phyloP scores from a whole-genome alignment of 30 jellyfish, hydroid and myxozoan genomes.

The Morbakka virulenta region DNA sequence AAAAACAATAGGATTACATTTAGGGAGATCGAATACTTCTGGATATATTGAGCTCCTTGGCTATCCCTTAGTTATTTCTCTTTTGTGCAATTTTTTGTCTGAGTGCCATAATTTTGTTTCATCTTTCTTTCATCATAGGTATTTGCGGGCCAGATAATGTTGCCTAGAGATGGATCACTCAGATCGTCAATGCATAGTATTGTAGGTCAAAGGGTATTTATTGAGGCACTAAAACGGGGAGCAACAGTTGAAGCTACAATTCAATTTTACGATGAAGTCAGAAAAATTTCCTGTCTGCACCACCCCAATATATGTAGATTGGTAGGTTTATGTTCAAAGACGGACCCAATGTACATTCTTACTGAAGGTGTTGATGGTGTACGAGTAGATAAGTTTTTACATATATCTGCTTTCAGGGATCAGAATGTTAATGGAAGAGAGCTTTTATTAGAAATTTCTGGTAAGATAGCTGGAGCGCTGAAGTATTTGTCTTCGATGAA shows the following conservation, averaged over 20 bases:
- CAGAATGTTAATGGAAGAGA: slow-evolving; percentile 44
- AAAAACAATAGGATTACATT: too few relatives aligned
- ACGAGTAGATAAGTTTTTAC: slow-evolving; percentile 64
- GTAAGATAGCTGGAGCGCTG: slow-evolving; percentile 54
- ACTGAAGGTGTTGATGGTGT: slow-evolving; percentile 65
- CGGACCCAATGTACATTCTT: slow-evolving; percentile 58
- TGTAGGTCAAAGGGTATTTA: slow-evolving; percentile 56
- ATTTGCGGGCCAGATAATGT: slow-evolving; percentile 59
- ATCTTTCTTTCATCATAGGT: slow-evolving; percentile 35
- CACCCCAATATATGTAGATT: slow-evolving; percentile 74
- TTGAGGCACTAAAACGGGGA: slow-evolving; percentile 50
- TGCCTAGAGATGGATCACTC: slow-evolving; percentile 39
- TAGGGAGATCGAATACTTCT: too few relatives aligned
- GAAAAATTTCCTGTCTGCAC: slow-evolving; percentile 49
- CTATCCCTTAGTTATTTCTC: too few relatives aligned
- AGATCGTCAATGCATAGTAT: slow-evolving; percentile 33
- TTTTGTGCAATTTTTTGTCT: too few relatives aligned
- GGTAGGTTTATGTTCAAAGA: slow-evolving; percentile 47
- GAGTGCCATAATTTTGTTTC: too few relatives aligned
- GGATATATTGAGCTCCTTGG: too few relatives aligned
- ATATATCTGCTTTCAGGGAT: slow-evolving; percentile 10
- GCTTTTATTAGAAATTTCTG: slow-evolving; percentile 51
- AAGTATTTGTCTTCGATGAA: slow-evolving; percentile 57
- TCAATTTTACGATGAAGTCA: slow-evolving; percentile 47
- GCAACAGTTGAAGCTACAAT: slow-evolving; percentile 66